Evolutionary conservation across 2,797 vertebrate genomes (phyloP), one percentile per base, ranked within the genome.

Genomic region (Cuniculus paca): DNA sequence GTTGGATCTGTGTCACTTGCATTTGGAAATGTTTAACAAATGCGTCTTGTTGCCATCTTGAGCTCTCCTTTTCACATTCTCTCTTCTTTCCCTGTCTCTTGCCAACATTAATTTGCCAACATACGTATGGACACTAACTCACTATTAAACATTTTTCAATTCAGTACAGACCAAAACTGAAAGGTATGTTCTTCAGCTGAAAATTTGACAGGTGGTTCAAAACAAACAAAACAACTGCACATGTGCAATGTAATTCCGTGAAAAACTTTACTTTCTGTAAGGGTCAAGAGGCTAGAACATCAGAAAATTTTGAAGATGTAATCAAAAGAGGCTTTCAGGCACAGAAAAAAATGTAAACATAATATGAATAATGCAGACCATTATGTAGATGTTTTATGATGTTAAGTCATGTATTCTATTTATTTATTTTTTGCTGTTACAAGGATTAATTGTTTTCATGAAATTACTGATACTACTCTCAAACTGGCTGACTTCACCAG

Each of bases 241-340:
- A 9, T 8, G 2, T 13, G 20, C 4, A 24, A 0, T 45, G 20
- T 24, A 65, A 48, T 61, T 72, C 36, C 50, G 14, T 20, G 12
- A n/a, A 74, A 90, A 84, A 20, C n/a, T 65, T 88, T 88, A 63
- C 82, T 95, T 95, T 95, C 39, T 77, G 0, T 56, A 68, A 86
- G 36, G 2, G 7, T 68, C 90, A 7, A 70, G 42, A 96, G 65
- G 50, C 39, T 48, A 77, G 48, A 31, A 48, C 28, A 84, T 72
- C 42, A 54, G 26, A 77, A 84, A 74, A 84, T 6, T 1, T 72
- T 70, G 24, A 19, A 77, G 65, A 28, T 56, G 16, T 72, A 65
- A 68, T 74, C 78, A 39, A 31, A 34, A 54, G 72, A 56, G 10
- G 2, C n/a, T 88, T 92, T 50, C 20, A n/a, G 9, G 36, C 39